Conservation (phyloP, 2,888 invertebrate genomes). For the Chaetoderma sp. region DNA sequence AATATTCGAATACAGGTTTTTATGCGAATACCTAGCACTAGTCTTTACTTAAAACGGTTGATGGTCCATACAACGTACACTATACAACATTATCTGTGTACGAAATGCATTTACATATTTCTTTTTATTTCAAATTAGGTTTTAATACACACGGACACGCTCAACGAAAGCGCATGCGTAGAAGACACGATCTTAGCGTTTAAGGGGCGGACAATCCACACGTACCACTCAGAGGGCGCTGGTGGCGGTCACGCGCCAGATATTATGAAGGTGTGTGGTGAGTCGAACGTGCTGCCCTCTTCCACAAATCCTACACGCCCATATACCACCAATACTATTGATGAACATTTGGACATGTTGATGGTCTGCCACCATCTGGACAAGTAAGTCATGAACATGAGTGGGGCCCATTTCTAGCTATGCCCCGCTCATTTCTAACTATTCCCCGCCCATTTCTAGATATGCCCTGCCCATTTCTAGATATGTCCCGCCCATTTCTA, state of each 20-base stretch:
- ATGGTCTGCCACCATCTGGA: slow-evolving; percentile 67
- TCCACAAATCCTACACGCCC: slow-evolving; percentile 67
- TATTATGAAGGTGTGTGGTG: slow-evolving; percentile 58
- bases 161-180: slow-evolving; percentile 65
- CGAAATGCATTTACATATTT: too few relatives aligned
- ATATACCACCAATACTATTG: slow-evolving; percentile 62
- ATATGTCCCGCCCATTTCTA: not conserved
- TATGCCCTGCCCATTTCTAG: too few relatives aligned
- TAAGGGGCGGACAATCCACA: slow-evolving; percentile 60
- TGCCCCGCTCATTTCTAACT: too few relatives aligned
- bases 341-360: slow-evolving; percentile 67
- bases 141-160: slow-evolving; percentile 65
- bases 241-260: slow-evolving; percentile 67
- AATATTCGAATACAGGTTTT: too few relatives aligned
- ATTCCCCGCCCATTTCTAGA: too few relatives aligned
- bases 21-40: too few relatives aligned
- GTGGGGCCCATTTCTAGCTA: not conserved
- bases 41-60: too few relatives aligned
- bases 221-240: slow-evolving; percentile 66
- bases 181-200: slow-evolving; percentile 62
- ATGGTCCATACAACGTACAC: too few relatives aligned
- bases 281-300: slow-evolving; percentile 59
- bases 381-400: slow-evolving; percentile 47
- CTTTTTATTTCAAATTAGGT: slow-evolving; percentile 53
- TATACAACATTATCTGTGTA: too few relatives aligned